Evolutionary conservation across 1,140 invertebrate species (phyloP), one percentile per base, ranked within the genome.

Genomic region (Lerema accius): DNA sequence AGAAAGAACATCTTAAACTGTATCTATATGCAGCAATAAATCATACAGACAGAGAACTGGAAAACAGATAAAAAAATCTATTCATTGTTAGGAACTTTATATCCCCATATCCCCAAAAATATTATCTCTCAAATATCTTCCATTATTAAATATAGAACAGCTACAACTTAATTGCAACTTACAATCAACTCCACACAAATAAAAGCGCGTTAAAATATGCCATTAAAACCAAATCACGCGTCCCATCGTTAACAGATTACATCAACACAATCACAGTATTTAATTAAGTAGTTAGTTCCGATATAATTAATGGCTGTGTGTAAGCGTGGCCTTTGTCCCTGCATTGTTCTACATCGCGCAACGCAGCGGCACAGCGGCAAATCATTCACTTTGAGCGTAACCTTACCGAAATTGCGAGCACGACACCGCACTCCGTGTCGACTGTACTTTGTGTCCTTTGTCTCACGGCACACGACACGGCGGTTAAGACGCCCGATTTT

Each of bases 351-450:
- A 68, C 69, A 73, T 73, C 70, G 75, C 69, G 70, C 73, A 67
- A 76, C 51, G 17, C 51, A 67, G n/a, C n/a, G n/a, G n/a, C n/a
- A n/a, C 61, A 46, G 60, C 67, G 58, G 42, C 71, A 69, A 77
- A 63, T 67, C 62, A 72, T 26, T 43, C 40, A 40, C 53, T 32
- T 26, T 43, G 39, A 56, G 40, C 53, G 66, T 76, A 83, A 83
- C 82, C 79, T 82, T 83, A 82, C 72, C 73, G 49, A 80, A 83
- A 77, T 80, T 76, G 74, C 72, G 72, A 72, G 69, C 82, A 85
- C 77, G 80, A 82, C 74, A 82, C 67, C 76, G 63, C 58, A 37
- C 45, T 60, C 58, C 56, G 67, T 59, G 63, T 45, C 50, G 17
- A 46, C 42, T 28, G 51, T 17, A n/a, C 7, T 26, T 39, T 43